Evolutionary conservation across 1,140 invertebrate species (phyloP).

Genomic region (Gyrodactylus bullatarudis): DNA sequence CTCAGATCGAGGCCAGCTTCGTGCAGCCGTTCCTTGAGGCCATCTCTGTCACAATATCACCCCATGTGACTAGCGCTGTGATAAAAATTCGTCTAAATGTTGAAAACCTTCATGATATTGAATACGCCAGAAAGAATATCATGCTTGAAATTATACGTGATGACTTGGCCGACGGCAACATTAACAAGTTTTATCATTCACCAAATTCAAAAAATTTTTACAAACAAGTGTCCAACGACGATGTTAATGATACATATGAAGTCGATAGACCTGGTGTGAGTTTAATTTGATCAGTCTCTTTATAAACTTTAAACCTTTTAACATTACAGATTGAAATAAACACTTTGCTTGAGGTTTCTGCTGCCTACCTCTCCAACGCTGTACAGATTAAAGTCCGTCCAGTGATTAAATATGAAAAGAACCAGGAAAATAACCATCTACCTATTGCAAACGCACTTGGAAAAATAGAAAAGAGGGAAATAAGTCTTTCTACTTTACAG

Average conservation of each 20-base stretch:
- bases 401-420: not conserved
- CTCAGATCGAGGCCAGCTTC: not conserved
- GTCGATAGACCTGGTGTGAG: too few relatives aligned
- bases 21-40: not conserved
- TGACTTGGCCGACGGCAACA: not conserved
- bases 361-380: not conserved
- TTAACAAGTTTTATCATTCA: not conserved
- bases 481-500: not conserved
- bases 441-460: not conserved
- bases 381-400: not conserved
- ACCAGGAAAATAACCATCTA: not conserved
- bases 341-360: not conserved
- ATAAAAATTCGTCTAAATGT: not conserved
- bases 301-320: too few relatives aligned
- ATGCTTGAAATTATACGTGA: not conserved
- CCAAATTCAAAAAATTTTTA: not conserved
- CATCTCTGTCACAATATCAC: not conserved
- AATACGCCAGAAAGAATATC: not conserved
- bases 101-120: not conserved
- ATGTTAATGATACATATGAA: too few relatives aligned
- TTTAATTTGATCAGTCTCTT: too few relatives aligned
- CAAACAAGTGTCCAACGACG: too few relatives aligned
- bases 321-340: not conserved
- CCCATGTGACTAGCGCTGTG: not conserved
- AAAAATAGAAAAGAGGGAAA: not conserved